A percentile compares a stretch with the other conserved stretches of the same genome.
Evolutionary conservation across 64 coral and sea anemone species (phyloP).

Genomic region (Actinia tenebrosa): DNA sequence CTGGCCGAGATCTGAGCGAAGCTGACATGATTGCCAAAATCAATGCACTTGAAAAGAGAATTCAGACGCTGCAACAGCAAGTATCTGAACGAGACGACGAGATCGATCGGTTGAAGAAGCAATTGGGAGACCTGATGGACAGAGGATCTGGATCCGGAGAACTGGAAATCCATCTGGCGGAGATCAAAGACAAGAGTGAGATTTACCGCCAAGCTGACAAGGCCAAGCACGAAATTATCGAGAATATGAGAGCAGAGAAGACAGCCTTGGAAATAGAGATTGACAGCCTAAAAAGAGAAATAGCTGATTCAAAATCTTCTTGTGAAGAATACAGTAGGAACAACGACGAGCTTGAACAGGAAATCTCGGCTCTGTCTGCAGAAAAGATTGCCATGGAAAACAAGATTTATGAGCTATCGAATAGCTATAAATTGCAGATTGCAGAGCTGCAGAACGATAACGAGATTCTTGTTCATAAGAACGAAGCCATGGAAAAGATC

Average conservation of each 20-base stretch:
- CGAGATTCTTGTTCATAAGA: conserved; percentile 31
- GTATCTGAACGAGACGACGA: conserved; percentile 33
- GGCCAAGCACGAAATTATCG: conserved; percentile 40
- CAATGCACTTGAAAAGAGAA: conserved; percentile 10
- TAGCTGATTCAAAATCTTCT: conserved; percentile 11
- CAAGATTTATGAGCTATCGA: conserved; percentile 33
- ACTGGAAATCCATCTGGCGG: conserved; percentile 23
- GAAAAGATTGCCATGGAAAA: conserved; percentile 51
- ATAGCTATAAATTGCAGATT: conserved; percentile 43
- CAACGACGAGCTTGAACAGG: conserved; percentile 24
- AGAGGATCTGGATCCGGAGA: conserved; percentile 21
- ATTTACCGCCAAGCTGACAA: conserved; percentile 38
- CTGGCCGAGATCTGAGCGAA: not conserved
- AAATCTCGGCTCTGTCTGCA: conserved; percentile 17
- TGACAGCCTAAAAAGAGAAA: conserved; percentile 38
- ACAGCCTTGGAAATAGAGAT: conserved; percentile 29
- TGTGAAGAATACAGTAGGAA: conserved; percentile 19
- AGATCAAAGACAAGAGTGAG: conserved; percentile 47
- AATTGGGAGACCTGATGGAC: conserved; percentile 9
- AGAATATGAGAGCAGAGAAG: conserved; percentile 35
- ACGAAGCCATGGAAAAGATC: conserved; percentile 32
- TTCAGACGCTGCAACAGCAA: conserved; percentile 22
- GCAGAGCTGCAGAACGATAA: conserved; percentile 48
- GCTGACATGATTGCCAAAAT: conserved; percentile 16
- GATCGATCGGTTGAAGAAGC: not conserved